Evolutionary conservation across 2,888 invertebrate genomes (phyloP).

Genomic region (Eumacrocentrus americanus): DNA sequence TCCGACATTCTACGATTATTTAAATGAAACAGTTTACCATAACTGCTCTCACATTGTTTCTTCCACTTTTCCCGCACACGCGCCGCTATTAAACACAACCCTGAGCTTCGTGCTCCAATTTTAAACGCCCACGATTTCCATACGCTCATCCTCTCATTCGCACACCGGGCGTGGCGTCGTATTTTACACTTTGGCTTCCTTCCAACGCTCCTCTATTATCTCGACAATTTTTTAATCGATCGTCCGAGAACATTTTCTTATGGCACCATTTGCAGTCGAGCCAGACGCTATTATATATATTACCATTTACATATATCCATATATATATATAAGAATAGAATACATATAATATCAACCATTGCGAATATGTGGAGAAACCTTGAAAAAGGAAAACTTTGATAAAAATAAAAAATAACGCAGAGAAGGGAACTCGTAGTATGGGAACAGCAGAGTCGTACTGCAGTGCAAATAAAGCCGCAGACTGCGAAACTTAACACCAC

Average conservation of each 20-base stretch:
- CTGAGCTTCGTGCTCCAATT: constrained; percentile 31
- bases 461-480: constrained; percentile 55
- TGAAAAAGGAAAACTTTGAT: constrained; percentile 7
- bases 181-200: constrained; percentile 27
- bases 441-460: constrained; percentile 45
- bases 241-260: constrained; percentile 4
- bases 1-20: constrained; percentile 42
- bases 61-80: constrained; percentile 30
- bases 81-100: constrained; percentile 32
- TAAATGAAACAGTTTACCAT: constrained; percentile 48
- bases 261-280: constrained; percentile 7
- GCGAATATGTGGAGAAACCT: neutral
- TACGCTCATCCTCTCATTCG: constrained; percentile 34
- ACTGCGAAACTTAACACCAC: constrained; percentile 58
- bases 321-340: neutral
- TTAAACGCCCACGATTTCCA: constrained; percentile 39
- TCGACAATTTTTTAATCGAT: constrained; percentile 23
- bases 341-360: neutral
- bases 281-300: constrained; percentile 14
- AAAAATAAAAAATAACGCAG: constrained; percentile 20
- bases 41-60: constrained; percentile 43
- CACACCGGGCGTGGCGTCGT: constrained; percentile 33
- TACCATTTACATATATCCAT: neutral
- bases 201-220: constrained; percentile 21
- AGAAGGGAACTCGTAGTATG: constrained; percentile 42